Evolutionary conservation across 2,797 vertebrate species (phyloP).

Genomic region (Pipistrellus pygmaeus): DNA sequence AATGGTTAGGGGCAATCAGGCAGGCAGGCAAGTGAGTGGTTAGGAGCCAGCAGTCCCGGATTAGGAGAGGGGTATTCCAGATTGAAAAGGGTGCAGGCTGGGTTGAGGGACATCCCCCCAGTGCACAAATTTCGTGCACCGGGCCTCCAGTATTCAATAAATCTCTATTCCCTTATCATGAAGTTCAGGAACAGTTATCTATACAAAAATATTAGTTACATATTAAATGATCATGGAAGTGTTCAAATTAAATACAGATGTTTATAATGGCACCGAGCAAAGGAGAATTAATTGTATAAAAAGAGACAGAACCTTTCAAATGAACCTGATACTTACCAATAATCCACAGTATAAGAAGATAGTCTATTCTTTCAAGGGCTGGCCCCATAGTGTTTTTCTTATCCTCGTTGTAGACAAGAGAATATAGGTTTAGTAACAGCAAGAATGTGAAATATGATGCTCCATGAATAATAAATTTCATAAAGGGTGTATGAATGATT

Average conservation of each 20-base stretch:
- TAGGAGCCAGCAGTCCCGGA: no score
- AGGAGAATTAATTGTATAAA: conserved; percentile 34
- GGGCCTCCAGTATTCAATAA: no score
- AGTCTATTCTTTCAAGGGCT: conserved; percentile 95
- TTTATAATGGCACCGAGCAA: conserved; percentile 44
- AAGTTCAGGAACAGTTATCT: conserved; percentile 56
- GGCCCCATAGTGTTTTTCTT: conserved; percentile 98
- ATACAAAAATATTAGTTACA: conserved; percentile 24
- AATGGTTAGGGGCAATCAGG: no score
- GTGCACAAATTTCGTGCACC: no score
- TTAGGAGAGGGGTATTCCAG: no score
- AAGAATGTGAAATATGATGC: conserved; percentile 99
- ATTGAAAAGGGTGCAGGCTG: no score
- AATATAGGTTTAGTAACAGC: conserved; percentile 97
- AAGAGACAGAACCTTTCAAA: conserved; percentile 34
- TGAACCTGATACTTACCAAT: conserved; percentile 91
- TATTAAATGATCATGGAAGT: conserved; percentile 43
- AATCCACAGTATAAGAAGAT: conserved; percentile 98
- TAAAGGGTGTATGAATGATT: conserved; percentile 98
- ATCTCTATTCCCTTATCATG: conserved; percentile 2
- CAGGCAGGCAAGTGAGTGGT: no score
- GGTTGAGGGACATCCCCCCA: no score
- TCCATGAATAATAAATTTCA: conserved; percentile 99
- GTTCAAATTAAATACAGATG: conserved; percentile 16
- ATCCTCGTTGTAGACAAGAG: conserved; percentile 96